Evolutionary conservation across 2,797 vertebrate genomes (phyloP).

Genomic region (Trichosurus vulpecula): DNA sequence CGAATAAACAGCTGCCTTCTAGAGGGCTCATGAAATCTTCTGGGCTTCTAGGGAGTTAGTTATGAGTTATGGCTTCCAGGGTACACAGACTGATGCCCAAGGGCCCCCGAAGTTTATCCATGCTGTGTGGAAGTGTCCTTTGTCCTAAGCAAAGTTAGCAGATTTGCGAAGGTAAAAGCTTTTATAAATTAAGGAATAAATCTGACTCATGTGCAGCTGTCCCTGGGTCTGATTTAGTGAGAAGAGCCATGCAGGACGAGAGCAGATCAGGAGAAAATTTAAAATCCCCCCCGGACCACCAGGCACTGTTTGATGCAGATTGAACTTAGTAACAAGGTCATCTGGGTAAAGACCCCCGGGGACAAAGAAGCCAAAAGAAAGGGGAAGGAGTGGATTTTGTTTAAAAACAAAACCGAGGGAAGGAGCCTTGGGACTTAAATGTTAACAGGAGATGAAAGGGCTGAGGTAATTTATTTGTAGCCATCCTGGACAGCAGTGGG

Average conservation of each 20-base stretch:
- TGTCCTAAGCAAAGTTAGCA: constrained; percentile 33
- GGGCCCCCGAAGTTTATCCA: constrained; percentile 10
- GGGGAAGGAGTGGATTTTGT: constrained; percentile 17
- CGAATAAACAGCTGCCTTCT: constrained; percentile 27
- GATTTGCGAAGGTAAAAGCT: neutral
- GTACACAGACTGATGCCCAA: neutral
- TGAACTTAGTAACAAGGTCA: neutral
- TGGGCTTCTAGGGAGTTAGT: neutral
- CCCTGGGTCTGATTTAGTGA: constrained; percentile 5
- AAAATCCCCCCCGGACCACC: constrained; percentile 10
- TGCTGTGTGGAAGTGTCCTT: neutral
- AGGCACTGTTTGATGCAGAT: neutral
- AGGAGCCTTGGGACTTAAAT: neutral
- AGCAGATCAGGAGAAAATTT: constrained; percentile 31
- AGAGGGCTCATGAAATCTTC: neutral
- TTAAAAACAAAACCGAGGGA: neutral
- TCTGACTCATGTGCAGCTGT: neutral
- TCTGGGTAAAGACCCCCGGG: neutral
- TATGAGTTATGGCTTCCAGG: neutral
- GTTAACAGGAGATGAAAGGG: neutral
- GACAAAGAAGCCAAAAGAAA: neutral
- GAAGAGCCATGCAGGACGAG: neutral
- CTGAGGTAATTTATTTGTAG: neutral
- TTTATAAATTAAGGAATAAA: neutral
- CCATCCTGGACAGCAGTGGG: neutral